Base-by-base conservation (phyloP, 2,888 invertebrate species). In the Cantharis flavilabris region DNA sequence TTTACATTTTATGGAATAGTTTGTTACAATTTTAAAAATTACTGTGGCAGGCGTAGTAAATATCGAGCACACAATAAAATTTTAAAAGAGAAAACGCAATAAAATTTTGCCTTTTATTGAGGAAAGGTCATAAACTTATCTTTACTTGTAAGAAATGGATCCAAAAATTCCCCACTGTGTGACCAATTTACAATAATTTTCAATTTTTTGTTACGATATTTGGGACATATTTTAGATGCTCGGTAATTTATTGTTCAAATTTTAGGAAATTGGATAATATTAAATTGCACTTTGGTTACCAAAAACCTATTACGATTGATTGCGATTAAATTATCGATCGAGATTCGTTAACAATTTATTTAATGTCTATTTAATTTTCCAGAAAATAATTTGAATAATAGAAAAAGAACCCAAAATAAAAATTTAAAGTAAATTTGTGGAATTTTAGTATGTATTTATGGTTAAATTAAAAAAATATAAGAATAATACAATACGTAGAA, bases 41-140 rank as follows among this genome's bases (percentile, higher is more conserved):
- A 18, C 73, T 62, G 62, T 73, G 69, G 14, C 9, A 67, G 16
- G 14, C 26, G 30, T 23, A 20, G 30, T 28, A 65, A 72, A 69
- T 69, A 73, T 73, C 18, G 13, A 23, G 62, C 18, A n/a, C 62
- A 28, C 49, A 70, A 72, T 69, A 62, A 74, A 77, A 71, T 74
- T 74, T 77, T 20, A 62, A 30, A 62, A 64, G n/a, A 77, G 71
- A 71, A 74, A 73, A 67, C 65, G 74, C 71, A 71, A 71, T 74
- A 74, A 74, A 72, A 72, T 63, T 71, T 49, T 49, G 10, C 7
- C 11, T 62, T 62, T 33, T 64, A 49, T 33, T 62, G 14, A 18
- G 63, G 28, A 62, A 18, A 30, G 76, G 76, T 26, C 74, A 71
- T 77, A 77, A 77, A 76, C 33, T 77, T 62, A 65, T 18, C 69